Base-by-base conservation (phyloP, 2,113 vertebrate species). In the Paracanthobrama guichenoti region DNA sequence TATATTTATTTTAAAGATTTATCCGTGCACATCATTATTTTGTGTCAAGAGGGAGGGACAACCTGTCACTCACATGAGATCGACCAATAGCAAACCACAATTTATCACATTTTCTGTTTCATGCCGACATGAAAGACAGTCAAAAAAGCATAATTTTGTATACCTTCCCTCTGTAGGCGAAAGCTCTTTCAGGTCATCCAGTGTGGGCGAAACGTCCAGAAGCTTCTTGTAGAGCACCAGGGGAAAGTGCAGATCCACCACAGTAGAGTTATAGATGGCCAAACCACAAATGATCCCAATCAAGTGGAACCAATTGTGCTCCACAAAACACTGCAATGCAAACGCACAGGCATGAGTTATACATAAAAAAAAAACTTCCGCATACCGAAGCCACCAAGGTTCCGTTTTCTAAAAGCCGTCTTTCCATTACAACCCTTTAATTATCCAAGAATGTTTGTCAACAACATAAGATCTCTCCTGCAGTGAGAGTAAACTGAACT, bases 191-290 rank as follows among this genome's bases (percentile, higher is more conserved):
- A 99, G 93, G 91, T 99, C 97, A 48, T 98, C 97, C 85, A 99
- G 91, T 35, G 90, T 90, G 2, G 97, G 96, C 7, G 91, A 87
- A 31, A 97, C 95, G 0, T 97, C 94, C 76, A 99, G 91, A 42
- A 99, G 91, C 88, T 99, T 99, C 94, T 99, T 99, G 88, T 98
- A 99, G 55, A 99, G 95, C 48, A 93, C 96, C 92, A 99, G 87
- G 0, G 98, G 98, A 88, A 99, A 99, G 87, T 97, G 97, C 85
- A 99, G 96, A 82, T 99, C 97, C 64, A 99, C 97, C 89, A 99
- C 97, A 0, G 97, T 98, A 90, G 96, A 96, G 93, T 99, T 99
- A 90, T 99, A 99, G 92, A 99, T 98, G 73, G 97, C 97, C 86
- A 99, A 92, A 80, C 98, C 98, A 3, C 97, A 99, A 89, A 97